Percentiles rank a stretch among this genome's conserved stretches.
phyloP scores from a whole-genome alignment of 2,113 vertebrate species.

The Periophthalmus modestus region DNA sequence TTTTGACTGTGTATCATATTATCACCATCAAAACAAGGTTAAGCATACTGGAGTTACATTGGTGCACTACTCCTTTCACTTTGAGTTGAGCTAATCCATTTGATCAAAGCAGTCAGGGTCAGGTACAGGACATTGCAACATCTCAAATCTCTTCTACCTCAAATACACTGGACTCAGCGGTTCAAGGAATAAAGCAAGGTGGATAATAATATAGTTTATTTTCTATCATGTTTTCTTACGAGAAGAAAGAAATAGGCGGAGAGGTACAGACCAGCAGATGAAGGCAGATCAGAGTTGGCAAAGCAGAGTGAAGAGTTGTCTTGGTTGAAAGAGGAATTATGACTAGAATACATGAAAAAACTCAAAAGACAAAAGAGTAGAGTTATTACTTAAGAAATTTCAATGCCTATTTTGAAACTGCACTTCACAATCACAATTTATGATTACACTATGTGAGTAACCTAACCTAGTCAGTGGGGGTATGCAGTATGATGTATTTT shows the following conservation, averaged over 20 bases:
- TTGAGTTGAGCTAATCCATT: conserved; percentile 52
- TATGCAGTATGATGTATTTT: no score
- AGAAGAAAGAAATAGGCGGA: conserved; percentile 11
- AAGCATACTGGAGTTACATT: conserved; percentile 13
- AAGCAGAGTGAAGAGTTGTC: conserved; percentile 55
- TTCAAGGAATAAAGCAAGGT: conserved; percentile 4
- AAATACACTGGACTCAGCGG: conserved; percentile 16
- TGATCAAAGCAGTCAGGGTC: conserved; percentile 68
- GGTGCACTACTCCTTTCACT: conserved; percentile 38
- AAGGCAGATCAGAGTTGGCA: conserved; percentile 60
- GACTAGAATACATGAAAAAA: conserved; percentile 17
- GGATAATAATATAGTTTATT: neutral
- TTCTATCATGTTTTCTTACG: neutral
- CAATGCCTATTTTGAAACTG: neutral
- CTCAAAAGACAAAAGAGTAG: conserved; percentile 16
- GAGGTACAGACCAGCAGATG: conserved; percentile 66
- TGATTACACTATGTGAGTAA: neutral
- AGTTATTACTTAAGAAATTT: neutral
- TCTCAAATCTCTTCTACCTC: conserved; percentile 23
- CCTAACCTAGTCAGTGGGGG: neutral
- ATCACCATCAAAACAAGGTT: neutral
- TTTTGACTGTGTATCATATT: neutral
- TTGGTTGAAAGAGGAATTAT: conserved; percentile 39
- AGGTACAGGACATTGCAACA: conserved; percentile 34
- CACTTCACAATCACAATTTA: neutral